phyloP scores from a whole-genome alignment of 2,888 invertebrate genomes.

The Hirudinaria manillensis region DNA sequence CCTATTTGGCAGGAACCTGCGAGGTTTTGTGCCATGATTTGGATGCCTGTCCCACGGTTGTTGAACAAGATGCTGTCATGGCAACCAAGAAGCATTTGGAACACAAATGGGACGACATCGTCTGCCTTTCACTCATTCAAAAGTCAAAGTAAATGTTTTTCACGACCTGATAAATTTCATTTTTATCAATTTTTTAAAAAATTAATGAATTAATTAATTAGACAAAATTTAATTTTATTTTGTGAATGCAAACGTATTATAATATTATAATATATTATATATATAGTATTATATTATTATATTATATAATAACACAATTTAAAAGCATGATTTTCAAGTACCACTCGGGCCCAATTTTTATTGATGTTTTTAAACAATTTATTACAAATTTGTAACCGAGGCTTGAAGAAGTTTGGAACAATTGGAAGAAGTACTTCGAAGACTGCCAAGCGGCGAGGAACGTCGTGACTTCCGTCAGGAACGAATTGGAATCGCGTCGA shows the following conservation, averaged over 20 bases:
- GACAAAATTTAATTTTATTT: too few relatives aligned
- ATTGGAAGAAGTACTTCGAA: conserved; percentile 9
- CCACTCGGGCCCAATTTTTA: too few relatives aligned
- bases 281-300: too few relatives aligned
- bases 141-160: not conserved
- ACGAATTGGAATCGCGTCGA: not conserved
- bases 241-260: too few relatives aligned
- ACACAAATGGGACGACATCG: not conserved
- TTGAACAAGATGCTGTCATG: not conserved
- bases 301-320: too few relatives aligned
- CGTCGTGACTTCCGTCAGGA: not conserved
- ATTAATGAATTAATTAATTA: too few relatives aligned
- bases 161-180: too few relatives aligned
- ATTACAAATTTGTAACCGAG: not conserved
- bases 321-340: too few relatives aligned
- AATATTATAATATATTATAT: too few relatives aligned
- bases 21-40: not conserved
- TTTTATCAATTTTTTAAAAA: too few relatives aligned
- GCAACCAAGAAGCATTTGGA: not conserved
- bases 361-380: not conserved
- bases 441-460: not conserved
- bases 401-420: not conserved
- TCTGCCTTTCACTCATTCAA: not conserved
- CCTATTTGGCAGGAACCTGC: not conserved
- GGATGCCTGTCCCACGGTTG: not conserved